Evolutionary conservation across 1,140 invertebrate species (phyloP).

Genomic region (Drosophila pallidifrons): DNA sequence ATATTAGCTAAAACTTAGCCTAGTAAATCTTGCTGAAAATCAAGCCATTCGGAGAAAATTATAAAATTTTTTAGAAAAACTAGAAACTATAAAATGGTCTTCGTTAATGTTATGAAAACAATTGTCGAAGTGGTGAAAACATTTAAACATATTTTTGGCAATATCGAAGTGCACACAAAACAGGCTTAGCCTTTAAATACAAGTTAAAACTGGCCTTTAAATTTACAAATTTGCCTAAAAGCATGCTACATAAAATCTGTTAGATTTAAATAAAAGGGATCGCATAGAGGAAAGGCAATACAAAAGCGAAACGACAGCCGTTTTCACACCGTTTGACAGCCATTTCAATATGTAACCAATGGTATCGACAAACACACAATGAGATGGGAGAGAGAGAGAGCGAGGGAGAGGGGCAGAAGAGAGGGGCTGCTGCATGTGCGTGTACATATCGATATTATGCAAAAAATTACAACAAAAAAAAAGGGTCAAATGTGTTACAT

Average conservation of each 20-base stretch:
- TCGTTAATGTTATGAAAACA: not conserved
- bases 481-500: slow-evolving; percentile 79
- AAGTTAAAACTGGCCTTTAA: not conserved
- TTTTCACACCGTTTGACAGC: slow-evolving; percentile 80
- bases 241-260: slow-evolving; percentile 19
- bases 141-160: not conserved
- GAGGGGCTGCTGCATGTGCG: slow-evolving; percentile 46
- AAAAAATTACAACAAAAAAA: slow-evolving; percentile 40
- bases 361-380: slow-evolving; percentile 1
- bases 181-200: not conserved
- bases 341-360: slow-evolving; percentile 76
- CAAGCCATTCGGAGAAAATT: too few relatives aligned
- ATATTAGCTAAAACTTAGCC: too few relatives aligned
- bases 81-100: too few relatives aligned
- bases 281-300: slow-evolving; percentile 40
- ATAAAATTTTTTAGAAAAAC: too few relatives aligned
- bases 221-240: slow-evolving; percentile 7
- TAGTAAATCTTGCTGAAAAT: too few relatives aligned
- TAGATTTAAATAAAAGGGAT: slow-evolving; percentile 4
- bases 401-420: slow-evolving; percentile 11
- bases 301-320: slow-evolving; percentile 62
- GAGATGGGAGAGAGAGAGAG: slow-evolving; percentile 8
- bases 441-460: slow-evolving; percentile 72
- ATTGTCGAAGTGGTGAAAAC: not conserved
- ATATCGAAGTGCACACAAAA: too few relatives aligned